Percentiles rank a stretch among this genome's conserved stretches.
phyloP scores from a whole-genome alignment of 2,797 vertebrate species.

The Vultur gryphus region DNA sequence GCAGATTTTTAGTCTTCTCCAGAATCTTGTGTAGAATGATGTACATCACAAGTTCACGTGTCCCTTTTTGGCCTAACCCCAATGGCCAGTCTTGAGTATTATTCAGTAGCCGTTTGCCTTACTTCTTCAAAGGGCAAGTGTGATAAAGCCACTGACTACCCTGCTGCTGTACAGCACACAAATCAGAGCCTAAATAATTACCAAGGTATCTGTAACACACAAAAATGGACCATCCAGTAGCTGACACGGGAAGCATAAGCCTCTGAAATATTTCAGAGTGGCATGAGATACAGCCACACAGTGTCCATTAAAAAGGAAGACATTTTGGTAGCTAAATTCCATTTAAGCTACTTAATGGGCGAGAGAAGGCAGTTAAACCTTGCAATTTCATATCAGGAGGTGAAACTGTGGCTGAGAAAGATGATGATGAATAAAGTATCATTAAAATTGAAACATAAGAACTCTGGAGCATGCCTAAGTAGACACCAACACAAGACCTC shows the following conservation, averaged over 20 bases:
- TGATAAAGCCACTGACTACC: not conserved
- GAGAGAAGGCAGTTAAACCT: not conserved
- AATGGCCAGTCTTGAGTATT: not conserved
- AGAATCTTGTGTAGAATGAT: too few relatives aligned
- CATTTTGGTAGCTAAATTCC: not conserved
- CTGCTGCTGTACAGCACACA: not conserved
- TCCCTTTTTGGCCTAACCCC: not conserved
- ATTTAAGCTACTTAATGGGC: not conserved
- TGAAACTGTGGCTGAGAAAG: not conserved
- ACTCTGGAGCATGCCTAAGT: not conserved
- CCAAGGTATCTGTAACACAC: too few relatives aligned
- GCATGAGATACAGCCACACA: not conserved
- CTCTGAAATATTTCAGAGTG: not conserved
- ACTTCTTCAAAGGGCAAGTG: not conserved
- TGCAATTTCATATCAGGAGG: not conserved
- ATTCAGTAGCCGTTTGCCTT: not conserved
- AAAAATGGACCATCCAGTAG: not conserved
- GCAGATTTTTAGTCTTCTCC: not conserved
- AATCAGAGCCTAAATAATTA: not conserved
- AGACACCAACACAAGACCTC: not conserved
- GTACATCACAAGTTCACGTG: fast-evolving
- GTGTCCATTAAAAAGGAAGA: not conserved
- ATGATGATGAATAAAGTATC: not conserved
- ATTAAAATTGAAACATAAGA: not conserved
- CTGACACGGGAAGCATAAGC: not conserved